Evolutionary conservation across 2,797 vertebrate species (phyloP).

Genomic region (Clarias pachynema): DNA sequence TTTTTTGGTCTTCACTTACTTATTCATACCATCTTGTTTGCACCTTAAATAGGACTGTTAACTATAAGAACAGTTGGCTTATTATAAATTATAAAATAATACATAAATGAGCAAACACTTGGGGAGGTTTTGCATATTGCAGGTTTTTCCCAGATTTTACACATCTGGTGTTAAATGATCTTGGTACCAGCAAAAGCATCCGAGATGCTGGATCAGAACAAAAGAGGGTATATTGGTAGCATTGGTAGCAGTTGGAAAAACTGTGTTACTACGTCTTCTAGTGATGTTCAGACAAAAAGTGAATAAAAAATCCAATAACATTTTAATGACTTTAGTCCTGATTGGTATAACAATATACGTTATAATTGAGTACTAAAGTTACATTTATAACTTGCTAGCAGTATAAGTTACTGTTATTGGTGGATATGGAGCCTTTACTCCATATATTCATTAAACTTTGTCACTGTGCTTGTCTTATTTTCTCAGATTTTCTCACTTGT

Average conservation of each 20-base stretch:
- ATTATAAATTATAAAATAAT: not conserved
- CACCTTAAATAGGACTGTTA: not conserved
- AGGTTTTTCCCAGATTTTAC: not conserved
- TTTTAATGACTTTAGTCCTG: not conserved
- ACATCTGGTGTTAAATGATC: too few species aligned
- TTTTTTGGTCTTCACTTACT: not conserved
- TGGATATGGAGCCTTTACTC: not conserved
- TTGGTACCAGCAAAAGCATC: not conserved
- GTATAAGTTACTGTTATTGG: not conserved
- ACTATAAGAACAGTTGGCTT: not conserved
- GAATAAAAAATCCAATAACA: not conserved
- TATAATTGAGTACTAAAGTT: not conserved
- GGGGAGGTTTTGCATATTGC: not conserved
- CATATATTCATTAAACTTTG: not conserved
- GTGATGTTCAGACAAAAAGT: not conserved
- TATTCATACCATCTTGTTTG: not conserved
- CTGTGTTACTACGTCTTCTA: not conserved
- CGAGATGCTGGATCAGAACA: not conserved
- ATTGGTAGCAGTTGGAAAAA: not conserved
- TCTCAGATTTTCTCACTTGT: not conserved
- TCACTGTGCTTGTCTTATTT: not conserved
- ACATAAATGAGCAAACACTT: not conserved
- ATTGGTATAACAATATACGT: not conserved
- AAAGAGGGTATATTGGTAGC: not conserved
- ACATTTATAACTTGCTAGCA: not conserved